phyloP scores from a whole-genome alignment of 2,797 vertebrate genomes.

The Fringilla coelebs region DNA sequence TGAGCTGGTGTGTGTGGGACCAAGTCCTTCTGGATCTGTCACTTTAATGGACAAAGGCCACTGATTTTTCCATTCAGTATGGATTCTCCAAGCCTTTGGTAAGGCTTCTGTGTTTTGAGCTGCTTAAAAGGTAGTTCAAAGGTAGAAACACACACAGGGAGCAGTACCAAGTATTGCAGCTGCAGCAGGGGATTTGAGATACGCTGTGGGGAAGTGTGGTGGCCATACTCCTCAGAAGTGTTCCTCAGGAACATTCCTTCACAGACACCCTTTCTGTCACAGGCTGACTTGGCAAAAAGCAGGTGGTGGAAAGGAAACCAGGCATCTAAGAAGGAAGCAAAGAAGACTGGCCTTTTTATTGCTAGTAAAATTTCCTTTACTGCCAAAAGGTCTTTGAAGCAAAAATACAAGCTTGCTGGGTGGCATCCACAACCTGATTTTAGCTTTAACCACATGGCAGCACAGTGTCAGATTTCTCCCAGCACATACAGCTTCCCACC shows the following conservation, averaged over 20 bases:
- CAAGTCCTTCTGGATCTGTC: not conserved
- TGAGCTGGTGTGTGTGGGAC: not conserved
- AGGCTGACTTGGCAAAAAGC: not conserved
- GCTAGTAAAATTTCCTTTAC: constrained; percentile 30
- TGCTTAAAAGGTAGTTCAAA: not conserved
- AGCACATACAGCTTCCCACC: not conserved
- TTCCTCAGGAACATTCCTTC: not conserved
- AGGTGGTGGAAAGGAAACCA: not conserved
- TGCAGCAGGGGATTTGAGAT: not conserved
- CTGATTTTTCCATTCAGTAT: not conserved
- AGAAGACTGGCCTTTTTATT: constrained; percentile 48
- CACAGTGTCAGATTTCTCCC: not conserved
- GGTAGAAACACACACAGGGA: not conserved
- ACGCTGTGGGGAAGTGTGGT: rapidly evolving
- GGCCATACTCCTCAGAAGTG: not conserved
- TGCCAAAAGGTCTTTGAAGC: constrained; percentile 60
- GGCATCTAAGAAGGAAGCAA: constrained; percentile 8
- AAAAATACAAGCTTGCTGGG: constrained; percentile 62
- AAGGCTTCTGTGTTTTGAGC: not conserved
- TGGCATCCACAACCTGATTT: constrained; percentile 48
- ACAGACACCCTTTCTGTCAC: not conserved
- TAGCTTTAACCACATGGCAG: constrained; percentile 55
- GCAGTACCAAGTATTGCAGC: not conserved
- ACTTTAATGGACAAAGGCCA: not conserved
- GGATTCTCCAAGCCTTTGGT: not conserved